These are phyloP conservation scores for Philereme vetulata DNA, from an alignment of 2,888 invertebrate species.

Conservation along the genomic window DNA sequence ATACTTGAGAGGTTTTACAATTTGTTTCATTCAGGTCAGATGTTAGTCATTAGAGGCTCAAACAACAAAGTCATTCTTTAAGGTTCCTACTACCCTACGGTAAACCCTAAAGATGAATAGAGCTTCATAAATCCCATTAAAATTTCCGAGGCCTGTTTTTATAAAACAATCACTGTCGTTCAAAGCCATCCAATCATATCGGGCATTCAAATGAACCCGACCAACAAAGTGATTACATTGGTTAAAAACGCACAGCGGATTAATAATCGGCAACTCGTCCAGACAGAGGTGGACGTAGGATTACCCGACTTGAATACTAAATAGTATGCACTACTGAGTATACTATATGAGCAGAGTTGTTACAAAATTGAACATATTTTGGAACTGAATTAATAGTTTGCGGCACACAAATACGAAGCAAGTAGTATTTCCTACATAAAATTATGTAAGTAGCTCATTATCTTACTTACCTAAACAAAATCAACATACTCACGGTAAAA, in stretches of 20 bases:
- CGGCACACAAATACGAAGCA: no score
- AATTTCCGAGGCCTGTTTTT: constrained; percentile 31
- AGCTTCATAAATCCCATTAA: neutral
- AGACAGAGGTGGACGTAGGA: constrained; percentile 63
- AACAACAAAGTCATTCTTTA: no score
- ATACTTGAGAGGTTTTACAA: no score
- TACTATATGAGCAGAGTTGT: neutral
- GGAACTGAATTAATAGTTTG: no score
- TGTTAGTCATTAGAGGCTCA: no score
- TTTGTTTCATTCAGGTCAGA: no score
- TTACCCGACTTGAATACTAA: constrained; percentile 69
- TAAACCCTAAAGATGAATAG: no score
- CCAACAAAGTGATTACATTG: constrained; percentile 43
- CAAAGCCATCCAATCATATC: constrained; percentile 47
- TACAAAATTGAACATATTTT: neutral
- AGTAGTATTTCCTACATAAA: no score
- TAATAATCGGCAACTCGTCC: constrained; percentile 61
- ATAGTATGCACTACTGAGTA: constrained; percentile 34
- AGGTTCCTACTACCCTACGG: no score
- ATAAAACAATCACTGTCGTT: constrained; percentile 38
- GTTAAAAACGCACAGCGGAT: constrained; percentile 69
- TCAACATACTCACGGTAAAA: no score
- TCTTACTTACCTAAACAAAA: no score
- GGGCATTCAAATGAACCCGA: constrained; percentile 49
- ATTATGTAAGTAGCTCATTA: no score